phyloP scores from a whole-genome alignment of 2,888 invertebrate genomes.

The Cantharis rufa region DNA sequence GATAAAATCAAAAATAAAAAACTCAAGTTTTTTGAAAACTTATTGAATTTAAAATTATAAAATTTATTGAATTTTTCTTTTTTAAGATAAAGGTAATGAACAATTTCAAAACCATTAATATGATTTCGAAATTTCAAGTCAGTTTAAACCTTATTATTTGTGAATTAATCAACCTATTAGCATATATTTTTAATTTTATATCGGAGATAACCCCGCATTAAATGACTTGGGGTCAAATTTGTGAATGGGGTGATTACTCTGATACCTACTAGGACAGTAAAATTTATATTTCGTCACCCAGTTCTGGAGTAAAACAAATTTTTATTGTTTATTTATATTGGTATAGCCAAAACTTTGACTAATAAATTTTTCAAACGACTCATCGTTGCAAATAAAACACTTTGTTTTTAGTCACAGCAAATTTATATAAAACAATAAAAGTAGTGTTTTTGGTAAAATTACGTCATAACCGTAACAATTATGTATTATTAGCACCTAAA shows the following conservation, averaged over 20 bases:
- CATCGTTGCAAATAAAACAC: neutral
- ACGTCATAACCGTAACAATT: neutral
- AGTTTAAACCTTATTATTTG: neutral
- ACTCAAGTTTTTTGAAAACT: too few species aligned
- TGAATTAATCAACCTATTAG: neutral
- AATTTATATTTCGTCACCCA: neutral
- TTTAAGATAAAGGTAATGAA: too few species aligned
- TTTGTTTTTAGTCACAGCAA: neutral
- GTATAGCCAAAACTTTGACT: neutral
- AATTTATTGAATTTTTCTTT: too few species aligned
- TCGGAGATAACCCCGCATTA: neutral
- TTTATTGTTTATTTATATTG: too few species aligned
- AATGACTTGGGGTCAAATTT: neutral
- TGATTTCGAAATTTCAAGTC: too few species aligned
- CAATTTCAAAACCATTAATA: too few species aligned
- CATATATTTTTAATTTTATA: neutral
- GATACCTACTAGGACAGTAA: too few species aligned
- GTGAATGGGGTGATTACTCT: neutral
- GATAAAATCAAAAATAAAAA: too few species aligned
- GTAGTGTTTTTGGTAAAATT: neutral
- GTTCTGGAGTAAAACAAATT: neutral
- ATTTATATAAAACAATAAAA: neutral
- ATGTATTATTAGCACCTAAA: neutral
- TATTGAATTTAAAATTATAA: too few species aligned
- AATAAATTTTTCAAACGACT: neutral